Evolutionary conservation across 64 coral and sea anemone genomes (phyloP).

Genomic region (Cladopsammia gracilis): DNA sequence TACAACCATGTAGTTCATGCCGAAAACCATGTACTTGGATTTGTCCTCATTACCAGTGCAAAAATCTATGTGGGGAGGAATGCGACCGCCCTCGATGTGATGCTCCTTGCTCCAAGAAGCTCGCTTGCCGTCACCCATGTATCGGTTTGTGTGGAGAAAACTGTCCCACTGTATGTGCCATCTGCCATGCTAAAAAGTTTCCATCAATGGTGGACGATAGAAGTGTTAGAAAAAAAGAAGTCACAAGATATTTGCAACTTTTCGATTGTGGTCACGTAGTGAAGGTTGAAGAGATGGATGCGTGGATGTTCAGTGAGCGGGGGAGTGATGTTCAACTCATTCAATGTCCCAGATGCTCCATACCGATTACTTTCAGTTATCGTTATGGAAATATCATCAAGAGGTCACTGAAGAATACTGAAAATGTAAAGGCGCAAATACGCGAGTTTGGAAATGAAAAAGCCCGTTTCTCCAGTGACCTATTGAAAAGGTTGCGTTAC

Average conservation of each 20-base stretch:
- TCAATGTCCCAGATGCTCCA: background rate
- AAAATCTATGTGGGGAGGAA: background rate
- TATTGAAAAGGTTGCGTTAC: background rate
- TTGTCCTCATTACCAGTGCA: slow-evolving; percentile 9
- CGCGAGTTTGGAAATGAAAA: background rate
- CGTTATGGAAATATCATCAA: background rate
- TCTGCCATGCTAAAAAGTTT: background rate
- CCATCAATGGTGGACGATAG: background rate
- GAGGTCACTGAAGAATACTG: background rate
- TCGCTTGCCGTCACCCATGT: background rate
- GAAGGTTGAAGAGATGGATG: background rate
- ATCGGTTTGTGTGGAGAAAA: too few species aligned
- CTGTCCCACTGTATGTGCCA: background rate
- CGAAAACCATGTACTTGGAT: slow-evolving; percentile 48
- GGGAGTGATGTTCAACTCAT: background rate
- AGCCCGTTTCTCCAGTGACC: background rate
- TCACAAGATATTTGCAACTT: background rate
- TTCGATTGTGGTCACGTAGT: background rate
- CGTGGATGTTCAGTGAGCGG: background rate
- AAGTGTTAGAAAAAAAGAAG: background rate
- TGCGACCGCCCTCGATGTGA: background rate
- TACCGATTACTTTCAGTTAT: background rate
- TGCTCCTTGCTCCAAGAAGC: background rate
- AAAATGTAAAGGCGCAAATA: background rate
- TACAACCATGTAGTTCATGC: slow-evolving; percentile 47